Evolutionary conservation across 2,797 vertebrate species (phyloP).

Genomic region (Hyperoplus immaculatus): DNA sequence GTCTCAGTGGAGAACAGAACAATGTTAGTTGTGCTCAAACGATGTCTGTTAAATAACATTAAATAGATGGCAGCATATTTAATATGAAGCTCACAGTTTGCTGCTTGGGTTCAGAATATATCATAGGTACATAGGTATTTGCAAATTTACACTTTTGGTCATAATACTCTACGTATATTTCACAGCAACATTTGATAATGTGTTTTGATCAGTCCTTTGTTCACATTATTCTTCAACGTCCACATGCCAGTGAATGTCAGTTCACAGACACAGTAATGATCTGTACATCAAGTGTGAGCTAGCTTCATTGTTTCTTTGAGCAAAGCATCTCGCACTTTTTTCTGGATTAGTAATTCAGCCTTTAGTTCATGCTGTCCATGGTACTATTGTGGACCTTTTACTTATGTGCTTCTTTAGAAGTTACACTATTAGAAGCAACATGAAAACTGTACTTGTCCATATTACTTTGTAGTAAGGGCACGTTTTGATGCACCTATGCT

Average conservation of each 20-base stretch:
- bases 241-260: background rate
- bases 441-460: background rate
- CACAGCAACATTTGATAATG: background rate
- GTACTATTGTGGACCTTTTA: background rate
- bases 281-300: background rate
- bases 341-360: too few species aligned
- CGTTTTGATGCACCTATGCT: background rate
- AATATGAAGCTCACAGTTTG: background rate
- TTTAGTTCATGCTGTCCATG: background rate
- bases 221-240: background rate
- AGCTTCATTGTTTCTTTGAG: background rate
- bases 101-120: too few species aligned
- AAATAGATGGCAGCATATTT: background rate
- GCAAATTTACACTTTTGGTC: slow-evolving; percentile 40
- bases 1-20: background rate
- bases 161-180: slow-evolving; percentile 23
- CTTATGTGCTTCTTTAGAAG: background rate
- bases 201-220: background rate
- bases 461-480: background rate
- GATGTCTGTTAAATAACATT: background rate
- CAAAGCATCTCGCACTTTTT: background rate
- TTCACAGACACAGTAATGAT: background rate
- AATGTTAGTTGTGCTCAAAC: background rate
- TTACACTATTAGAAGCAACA: background rate
- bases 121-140: background rate